Evolutionary conservation across 2,797 vertebrate genomes (phyloP), one percentile per base, ranked within the genome.

Genomic region (Podarcis lilfordi): DNA sequence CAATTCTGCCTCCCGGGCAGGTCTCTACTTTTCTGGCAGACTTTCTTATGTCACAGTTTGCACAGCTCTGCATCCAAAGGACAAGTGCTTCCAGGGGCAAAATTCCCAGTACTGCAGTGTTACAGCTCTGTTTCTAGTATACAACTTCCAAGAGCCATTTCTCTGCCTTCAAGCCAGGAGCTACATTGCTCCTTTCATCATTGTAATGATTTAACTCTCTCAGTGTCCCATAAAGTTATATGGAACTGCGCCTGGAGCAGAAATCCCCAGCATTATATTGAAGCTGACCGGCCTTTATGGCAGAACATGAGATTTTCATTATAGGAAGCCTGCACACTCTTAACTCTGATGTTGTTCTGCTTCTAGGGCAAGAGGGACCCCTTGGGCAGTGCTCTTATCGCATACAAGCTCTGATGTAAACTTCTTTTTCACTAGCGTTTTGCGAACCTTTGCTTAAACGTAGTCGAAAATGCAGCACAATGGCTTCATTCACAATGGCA

Each of bases 1-100:
- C 78, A 95, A 85, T n/a, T 89, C 69, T 91, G 80, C 50, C 86
- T 92, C 64, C 84, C 27, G 45, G 77, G 40, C 68, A 85, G 76
- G 37, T 90, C 88, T 92, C 86, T 76, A 55, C 55, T 79, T 88
- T 84, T 88, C 86, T 77, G 89, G 27, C 11, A 90, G 50, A 5
- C 6, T 69, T 83, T 92, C 80, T 91, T 84, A 87, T 40, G 61
- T 86, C 29, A 88, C 71, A 88, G 87, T 80, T 90, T 81, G 35
- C 64, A 69, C 76, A 87, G 74, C 35, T 61, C 3, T 19, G 71
- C n/a, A 90, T 92, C 91, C 84, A 82, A 84, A 94, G 91, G 37
- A 85, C 78, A 89, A 78, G 83, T 6, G 69, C 72, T 89, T 71
- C 9, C 8, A 84, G 27, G 50, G 40, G 86, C 72, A 90, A 91